phyloP scores from a whole-genome alignment of 2,797 vertebrate genomes.

The Ataeniobius toweri region DNA sequence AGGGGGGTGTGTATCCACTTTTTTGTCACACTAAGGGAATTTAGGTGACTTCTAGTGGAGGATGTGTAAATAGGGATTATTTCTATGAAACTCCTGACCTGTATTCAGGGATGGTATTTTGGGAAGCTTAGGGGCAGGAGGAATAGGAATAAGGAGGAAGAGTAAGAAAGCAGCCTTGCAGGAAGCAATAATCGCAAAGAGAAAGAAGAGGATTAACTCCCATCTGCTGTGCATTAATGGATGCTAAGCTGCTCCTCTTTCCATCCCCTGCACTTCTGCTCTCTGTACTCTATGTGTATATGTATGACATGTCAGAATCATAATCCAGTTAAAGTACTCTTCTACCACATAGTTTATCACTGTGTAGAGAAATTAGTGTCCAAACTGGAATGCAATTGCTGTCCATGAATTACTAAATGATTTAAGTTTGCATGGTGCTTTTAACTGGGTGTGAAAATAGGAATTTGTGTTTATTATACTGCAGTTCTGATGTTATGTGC shows the following conservation, averaged over 20 bases:
- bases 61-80: slow-evolving; percentile 67
- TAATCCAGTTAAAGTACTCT: slow-evolving; percentile 27
- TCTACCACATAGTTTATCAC: slow-evolving; percentile 11
- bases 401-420: neutral
- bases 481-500: neutral
- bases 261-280: slow-evolving; percentile 22
- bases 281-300: slow-evolving; percentile 21
- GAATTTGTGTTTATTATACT: neutral
- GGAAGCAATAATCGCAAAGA: slow-evolving; percentile 68
- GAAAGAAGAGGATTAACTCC: slow-evolving; percentile 74
- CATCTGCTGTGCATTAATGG: slow-evolving; percentile 72
- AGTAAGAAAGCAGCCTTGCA: slow-evolving; percentile 49
- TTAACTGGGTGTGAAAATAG: slow-evolving; percentile 2
- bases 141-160: slow-evolving; percentile 25
- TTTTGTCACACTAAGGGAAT: slow-evolving; percentile 56
- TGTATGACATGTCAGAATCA: slow-evolving; percentile 11
- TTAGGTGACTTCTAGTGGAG: slow-evolving; percentile 45
- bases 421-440: slow-evolving; percentile 5
- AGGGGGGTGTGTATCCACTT: slow-evolving; percentile 47
- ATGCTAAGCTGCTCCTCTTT: slow-evolving; percentile 64
- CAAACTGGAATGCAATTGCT: neutral
- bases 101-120: slow-evolving; percentile 67
- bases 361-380: slow-evolving; percentile 12
- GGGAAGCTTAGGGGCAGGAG: slow-evolving; percentile 46
- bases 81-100: slow-evolving; percentile 63